Evolutionary conservation across 2,113 vertebrate genomes (phyloP).

Genomic region (Upupa epops): DNA sequence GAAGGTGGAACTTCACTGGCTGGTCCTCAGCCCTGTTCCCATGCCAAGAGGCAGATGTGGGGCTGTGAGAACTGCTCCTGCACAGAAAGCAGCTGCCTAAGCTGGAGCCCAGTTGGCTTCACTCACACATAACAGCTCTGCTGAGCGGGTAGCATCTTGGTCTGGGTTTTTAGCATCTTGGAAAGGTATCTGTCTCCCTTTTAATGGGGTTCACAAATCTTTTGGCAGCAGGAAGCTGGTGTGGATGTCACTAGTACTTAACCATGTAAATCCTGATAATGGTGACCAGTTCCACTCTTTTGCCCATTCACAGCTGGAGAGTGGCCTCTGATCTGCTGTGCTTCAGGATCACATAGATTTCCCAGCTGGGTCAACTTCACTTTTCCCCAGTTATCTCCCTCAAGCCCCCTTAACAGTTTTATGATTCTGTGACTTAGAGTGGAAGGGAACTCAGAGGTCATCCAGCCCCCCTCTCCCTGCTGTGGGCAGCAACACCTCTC

Average conservation of each 20-base stretch:
- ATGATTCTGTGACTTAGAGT: no score
- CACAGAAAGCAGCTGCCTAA: constrained; percentile 19
- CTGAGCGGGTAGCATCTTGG: not conserved
- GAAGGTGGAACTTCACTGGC: not conserved
- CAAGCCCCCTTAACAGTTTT: not conserved
- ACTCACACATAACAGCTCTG: not conserved
- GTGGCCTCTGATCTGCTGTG: not conserved
- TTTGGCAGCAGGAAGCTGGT: not conserved
- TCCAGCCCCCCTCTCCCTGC: no score
- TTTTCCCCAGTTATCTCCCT: not conserved
- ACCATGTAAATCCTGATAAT: not conserved
- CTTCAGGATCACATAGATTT: not conserved
- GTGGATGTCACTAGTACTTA: not conserved
- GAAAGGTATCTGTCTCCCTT: not conserved
- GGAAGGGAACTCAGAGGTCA: no score
- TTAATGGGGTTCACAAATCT: not conserved
- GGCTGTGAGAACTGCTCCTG: constrained; percentile 17
- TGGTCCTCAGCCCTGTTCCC: constrained; percentile 3
- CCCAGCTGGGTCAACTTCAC: not conserved
- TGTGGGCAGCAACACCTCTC: no score
- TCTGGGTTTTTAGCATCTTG: not conserved
- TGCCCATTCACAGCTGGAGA: not conserved
- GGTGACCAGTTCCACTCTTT: not conserved
- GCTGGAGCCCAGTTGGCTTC: not conserved
- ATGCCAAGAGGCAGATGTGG: constrained; percentile 2